phyloP scores from a whole-genome alignment of 2,888 invertebrate species.

The Papilio protenor region DNA sequence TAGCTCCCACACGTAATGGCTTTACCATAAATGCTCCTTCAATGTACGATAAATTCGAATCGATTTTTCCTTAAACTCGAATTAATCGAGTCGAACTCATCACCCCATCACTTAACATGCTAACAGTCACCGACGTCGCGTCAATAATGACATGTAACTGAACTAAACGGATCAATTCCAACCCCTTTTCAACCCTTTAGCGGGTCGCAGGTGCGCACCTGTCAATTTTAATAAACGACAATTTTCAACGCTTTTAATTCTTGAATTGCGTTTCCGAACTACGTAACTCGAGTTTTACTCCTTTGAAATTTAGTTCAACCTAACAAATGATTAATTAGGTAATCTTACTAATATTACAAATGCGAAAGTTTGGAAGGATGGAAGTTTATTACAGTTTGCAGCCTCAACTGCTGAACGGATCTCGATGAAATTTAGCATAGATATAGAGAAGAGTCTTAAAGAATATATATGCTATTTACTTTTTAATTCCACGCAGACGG shows the following conservation, averaged over 20 bases:
- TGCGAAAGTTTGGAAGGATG: too few relatives aligned
- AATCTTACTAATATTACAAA: too few relatives aligned
- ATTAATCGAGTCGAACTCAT: constrained; percentile 41
- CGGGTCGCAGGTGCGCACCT: constrained; percentile 55
- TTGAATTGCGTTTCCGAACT: constrained; percentile 42
- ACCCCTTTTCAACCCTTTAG: constrained; percentile 53
- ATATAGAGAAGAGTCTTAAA: too few relatives aligned
- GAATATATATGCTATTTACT: too few relatives aligned
- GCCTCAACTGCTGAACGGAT: too few relatives aligned
- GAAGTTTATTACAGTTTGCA: too few relatives aligned
- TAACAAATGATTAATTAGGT: too few relatives aligned
- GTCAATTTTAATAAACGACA: constrained; percentile 60
- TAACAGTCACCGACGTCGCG: constrained; percentile 44
- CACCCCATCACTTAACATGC: constrained; percentile 41
- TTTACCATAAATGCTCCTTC: neutral
- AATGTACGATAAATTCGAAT: constrained; percentile 14
- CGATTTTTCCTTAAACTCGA: constrained; percentile 31
- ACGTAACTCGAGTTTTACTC: too few relatives aligned
- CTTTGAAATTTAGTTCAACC: too few relatives aligned
- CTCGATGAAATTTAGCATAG: too few relatives aligned
- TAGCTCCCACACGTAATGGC: neutral
- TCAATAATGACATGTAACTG: constrained; percentile 53
- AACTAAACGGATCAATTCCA: constrained; percentile 64
- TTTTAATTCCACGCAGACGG: too few relatives aligned
- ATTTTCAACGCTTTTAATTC: constrained; percentile 44